phyloP scores from a whole-genome alignment of 2,888 invertebrate species.

The Tineola bisselliella region DNA sequence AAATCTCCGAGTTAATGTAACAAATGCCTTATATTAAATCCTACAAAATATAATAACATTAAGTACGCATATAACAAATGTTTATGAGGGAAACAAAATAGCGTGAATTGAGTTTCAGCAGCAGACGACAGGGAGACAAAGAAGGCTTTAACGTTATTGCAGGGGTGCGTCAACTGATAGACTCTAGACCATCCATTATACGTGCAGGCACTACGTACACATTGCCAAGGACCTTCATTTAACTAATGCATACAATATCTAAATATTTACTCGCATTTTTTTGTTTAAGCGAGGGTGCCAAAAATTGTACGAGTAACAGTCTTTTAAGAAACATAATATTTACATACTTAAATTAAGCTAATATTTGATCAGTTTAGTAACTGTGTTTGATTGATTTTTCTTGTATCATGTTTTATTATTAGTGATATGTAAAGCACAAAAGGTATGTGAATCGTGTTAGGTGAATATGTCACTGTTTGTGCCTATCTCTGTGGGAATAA shows the following conservation, averaged over 20 bases:
- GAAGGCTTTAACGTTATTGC: conserved; percentile 30
- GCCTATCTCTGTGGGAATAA: too few relatives aligned
- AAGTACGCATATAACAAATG: not conserved
- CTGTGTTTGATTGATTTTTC: not conserved
- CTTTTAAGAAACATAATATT: not conserved
- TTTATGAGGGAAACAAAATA: not conserved
- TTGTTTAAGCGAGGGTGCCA: conserved; percentile 32
- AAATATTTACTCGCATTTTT: conserved; percentile 66
- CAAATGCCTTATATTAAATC: not conserved
- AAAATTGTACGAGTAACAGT: not conserved
- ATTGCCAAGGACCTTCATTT: conserved; percentile 56
- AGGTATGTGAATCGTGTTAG: too few relatives aligned
- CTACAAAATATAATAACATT: not conserved
- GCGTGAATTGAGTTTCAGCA: not conserved
- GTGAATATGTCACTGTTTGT: too few relatives aligned
- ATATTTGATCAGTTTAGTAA: not conserved
- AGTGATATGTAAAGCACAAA: not conserved
- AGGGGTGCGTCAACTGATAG: conserved; percentile 61
- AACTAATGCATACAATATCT: conserved; percentile 65
- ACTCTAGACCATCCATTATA: conserved; percentile 55
- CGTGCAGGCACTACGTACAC: conserved; percentile 29
- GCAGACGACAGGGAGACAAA: conserved; percentile 10
- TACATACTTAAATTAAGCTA: not conserved
- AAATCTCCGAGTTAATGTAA: not conserved
- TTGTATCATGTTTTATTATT: too few relatives aligned